Evolutionary conservation across 2,113 vertebrate species (phyloP), one percentile per base, ranked within the genome.

Genomic region (Albula goreensis): DNA sequence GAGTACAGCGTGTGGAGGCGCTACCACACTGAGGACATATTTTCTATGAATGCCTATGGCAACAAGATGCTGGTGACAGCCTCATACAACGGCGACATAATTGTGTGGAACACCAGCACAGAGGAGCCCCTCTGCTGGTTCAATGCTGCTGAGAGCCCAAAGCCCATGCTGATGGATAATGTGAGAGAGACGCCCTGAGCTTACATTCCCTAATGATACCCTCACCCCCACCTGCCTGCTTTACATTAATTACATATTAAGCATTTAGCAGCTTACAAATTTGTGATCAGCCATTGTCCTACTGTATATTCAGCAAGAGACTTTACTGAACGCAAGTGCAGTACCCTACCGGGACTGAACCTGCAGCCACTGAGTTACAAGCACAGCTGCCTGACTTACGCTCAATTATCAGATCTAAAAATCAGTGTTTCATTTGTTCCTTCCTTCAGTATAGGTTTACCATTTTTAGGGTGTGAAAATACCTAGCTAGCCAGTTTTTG

Each of bases 1-100:
- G 90, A 92, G 31, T 90, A 78, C 85, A n/a, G 89, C 17, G 92
- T 89, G 66, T 94, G 94, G 93, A 91, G 90, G 81, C 90, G 86
- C 74, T 94, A 87, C 85, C 94, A 95, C 87, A 79, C 78, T 0
- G 94, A 94, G 8, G 93, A 95, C 0, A 63, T 95, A 89, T 87
- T 90, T 53, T 91, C 90, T 53, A 92, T 94, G 89, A 88, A 91
- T 25, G 91, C 85, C 48, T 89, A 94, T 66, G 88, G 88, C 86
- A 88, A 90, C 78, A 91, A 93, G 87, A 91, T 94, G 82, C 81
- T 94, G 0, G 94, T 88, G 49, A 94, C 94, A 0, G 86, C 92
- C 4, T 94, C 93, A 31, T 92, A 92, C 85, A 91, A 83, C 0
- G 94, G 94, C 1, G 93, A 94, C 85, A 90, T 94, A 50, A 83